phyloP scores from a whole-genome alignment of 2,113 vertebrate species.

The Rhynchomys soricoides region DNA sequence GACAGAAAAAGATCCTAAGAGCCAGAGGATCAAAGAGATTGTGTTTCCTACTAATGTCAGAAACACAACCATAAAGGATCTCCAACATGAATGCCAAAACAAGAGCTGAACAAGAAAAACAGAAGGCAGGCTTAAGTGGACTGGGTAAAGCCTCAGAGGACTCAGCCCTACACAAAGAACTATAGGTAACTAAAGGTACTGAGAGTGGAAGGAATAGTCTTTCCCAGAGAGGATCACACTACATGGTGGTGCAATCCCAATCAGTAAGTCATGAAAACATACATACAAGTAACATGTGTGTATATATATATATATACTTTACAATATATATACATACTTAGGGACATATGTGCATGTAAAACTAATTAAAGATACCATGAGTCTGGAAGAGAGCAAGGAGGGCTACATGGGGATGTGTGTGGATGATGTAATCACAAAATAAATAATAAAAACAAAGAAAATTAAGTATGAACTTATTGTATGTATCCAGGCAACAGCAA shows the following conservation, averaged over 20 bases:
- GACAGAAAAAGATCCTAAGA: neutral
- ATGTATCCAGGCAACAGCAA: neutral
- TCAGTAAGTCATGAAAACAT: neutral
- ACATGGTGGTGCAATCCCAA: neutral
- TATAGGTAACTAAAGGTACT: neutral
- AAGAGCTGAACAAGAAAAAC: neutral
- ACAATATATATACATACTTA: neutral
- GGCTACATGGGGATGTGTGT: fast-evolving
- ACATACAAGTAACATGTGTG: neutral
- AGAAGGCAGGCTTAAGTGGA: neutral
- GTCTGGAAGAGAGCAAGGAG: neutral
- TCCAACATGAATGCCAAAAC: neutral
- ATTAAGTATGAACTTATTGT: neutral
- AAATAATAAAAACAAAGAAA: neutral
- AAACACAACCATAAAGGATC: neutral
- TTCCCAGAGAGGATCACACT: neutral
- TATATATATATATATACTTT: neutral
- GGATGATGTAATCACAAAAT: neutral
- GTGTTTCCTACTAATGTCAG: neutral
- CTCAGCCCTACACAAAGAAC: neutral
- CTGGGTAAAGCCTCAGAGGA: neutral
- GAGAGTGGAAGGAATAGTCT: neutral
- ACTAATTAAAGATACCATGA: neutral
- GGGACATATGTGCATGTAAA: neutral
- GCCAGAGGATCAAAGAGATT: neutral